phyloP scores from a whole-genome alignment of 1,140 invertebrate species.

The Aphelinus certus region DNA sequence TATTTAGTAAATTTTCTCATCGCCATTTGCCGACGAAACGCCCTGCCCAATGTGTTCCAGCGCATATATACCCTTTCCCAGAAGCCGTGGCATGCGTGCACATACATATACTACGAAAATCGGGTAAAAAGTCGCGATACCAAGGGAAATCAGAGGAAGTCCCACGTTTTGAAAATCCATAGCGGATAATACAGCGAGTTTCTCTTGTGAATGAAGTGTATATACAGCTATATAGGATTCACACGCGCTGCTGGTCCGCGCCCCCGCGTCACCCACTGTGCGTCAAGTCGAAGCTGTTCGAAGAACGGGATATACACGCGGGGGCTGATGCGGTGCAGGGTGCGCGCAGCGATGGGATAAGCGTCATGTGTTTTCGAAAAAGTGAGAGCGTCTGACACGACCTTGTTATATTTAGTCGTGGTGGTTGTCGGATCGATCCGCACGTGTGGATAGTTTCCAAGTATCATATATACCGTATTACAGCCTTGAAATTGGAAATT shows the following conservation, averaged over 20 bases:
- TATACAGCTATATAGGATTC: constrained; percentile 17
- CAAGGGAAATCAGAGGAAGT: neutral
- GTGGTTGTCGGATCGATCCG: no score
- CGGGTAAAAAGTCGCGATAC: neutral
- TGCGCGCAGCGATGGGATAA: constrained; percentile 27
- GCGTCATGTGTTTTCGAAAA: constrained; percentile 26
- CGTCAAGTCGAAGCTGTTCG: constrained; percentile 34
- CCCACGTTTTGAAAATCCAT: neutral
- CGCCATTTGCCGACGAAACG: no score
- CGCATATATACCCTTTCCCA: neutral
- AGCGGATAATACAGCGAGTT: constrained; percentile 12
- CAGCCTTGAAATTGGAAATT: no score
- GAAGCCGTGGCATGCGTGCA: neutral
- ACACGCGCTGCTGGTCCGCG: no score
- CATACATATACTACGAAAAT: neutral
- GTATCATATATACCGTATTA: neutral
- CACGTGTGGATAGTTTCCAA: constrained; percentile 26
- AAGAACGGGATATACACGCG: constrained; percentile 5
- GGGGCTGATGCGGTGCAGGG: no score
- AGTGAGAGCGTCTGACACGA: constrained; percentile 23
- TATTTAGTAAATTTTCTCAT: no score
- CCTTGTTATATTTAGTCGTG: constrained; percentile 21
- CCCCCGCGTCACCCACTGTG: constrained; percentile 35
- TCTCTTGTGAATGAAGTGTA: constrained; percentile 26
- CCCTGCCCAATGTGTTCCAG: no score